phyloP scores from a whole-genome alignment of 2,888 invertebrate genomes.

The Acrobeloides nanus region DNA sequence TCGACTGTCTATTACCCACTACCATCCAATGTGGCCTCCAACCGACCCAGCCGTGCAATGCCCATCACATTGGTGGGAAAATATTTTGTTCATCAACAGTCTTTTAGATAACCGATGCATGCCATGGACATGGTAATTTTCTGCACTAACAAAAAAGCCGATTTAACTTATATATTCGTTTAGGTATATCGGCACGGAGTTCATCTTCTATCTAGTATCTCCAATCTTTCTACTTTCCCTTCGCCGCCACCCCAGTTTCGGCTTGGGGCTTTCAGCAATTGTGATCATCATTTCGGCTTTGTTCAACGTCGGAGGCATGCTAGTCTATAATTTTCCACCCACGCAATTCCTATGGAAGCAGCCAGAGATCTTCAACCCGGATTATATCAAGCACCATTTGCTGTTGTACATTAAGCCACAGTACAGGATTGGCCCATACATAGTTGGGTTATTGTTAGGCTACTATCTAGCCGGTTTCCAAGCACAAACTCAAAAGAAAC shows the following conservation, averaged over 20 bases:
- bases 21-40: conserved; percentile 53
- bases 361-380: conserved; percentile 51
- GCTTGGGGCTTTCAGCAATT: conserved; percentile 29
- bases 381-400: conserved; percentile 50
- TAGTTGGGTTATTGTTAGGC: conserved; percentile 49
- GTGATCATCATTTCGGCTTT: conserved; percentile 34
- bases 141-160: neutral
- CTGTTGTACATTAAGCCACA: conserved; percentile 51
- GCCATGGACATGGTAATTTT: conserved; percentile 49
- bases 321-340: conserved; percentile 51
- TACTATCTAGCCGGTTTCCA: conserved; percentile 41
- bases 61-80: conserved; percentile 43
- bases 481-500: conserved; percentile 20
- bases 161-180: neutral
- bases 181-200: conserved; percentile 53
- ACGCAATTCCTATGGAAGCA: conserved; percentile 52
- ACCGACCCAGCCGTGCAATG: conserved; percentile 52
- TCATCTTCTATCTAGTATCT: conserved; percentile 51
- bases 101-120: conserved; percentile 46
- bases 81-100: conserved; percentile 24
- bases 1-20: conserved; percentile 46
- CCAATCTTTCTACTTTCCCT: conserved; percentile 49
- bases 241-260: conserved; percentile 34
- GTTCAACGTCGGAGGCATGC: conserved; percentile 37
- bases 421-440: conserved; percentile 43